Base-by-base conservation (phyloP, 2,113 vertebrate species). In the Coracopsis vasa region DNA sequence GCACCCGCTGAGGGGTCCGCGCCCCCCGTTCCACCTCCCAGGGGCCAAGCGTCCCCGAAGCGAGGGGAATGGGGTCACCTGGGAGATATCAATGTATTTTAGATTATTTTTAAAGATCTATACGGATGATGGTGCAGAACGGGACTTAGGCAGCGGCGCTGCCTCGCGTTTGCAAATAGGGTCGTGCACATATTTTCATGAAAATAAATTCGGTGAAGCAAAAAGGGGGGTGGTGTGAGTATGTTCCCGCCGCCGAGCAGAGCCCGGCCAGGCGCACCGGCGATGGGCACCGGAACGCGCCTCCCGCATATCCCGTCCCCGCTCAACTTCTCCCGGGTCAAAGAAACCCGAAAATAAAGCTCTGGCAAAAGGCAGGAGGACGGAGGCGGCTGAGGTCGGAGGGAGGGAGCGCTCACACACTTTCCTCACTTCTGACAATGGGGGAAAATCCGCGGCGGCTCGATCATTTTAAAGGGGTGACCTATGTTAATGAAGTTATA, bases 401-500 rank as follows among this genome's bases (percentile, higher is more conserved):
- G 84, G 77, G 69, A 92, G 82, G 81, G 87, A 93, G 81, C 42
- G 80, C 82, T 72, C 92, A 13, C 88, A n/a, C 78, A 88, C 80
- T 95, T 83, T 67, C 75, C 75, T 69, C 94, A 65, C 91, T 96
- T 75, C 47, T 61, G 86, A 88, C 96, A 96, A 90, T 47, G 47
- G n/a, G 37, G 64, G 80, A 53, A 37, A 77, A 80, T 74, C 84
- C 28, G 90, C 97, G 39, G 89, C 81, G 54, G 81, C 97, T 96
- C 96, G 6, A 87, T 96, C 94, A 44, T 92, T 97, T 95, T 97
- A 96, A 97, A 80, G 96, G 96, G 94, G 96, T 95, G 96, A 97
- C 96, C 97, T 95, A 97, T 97, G 97, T 97, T 97, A 97, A 97
- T 98, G 97, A 98, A 97, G 98, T 97, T 95, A 92, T 87, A 96